Base-by-base conservation (phyloP, 1,140 invertebrate genomes). In the Drosophila rufa region DNA sequence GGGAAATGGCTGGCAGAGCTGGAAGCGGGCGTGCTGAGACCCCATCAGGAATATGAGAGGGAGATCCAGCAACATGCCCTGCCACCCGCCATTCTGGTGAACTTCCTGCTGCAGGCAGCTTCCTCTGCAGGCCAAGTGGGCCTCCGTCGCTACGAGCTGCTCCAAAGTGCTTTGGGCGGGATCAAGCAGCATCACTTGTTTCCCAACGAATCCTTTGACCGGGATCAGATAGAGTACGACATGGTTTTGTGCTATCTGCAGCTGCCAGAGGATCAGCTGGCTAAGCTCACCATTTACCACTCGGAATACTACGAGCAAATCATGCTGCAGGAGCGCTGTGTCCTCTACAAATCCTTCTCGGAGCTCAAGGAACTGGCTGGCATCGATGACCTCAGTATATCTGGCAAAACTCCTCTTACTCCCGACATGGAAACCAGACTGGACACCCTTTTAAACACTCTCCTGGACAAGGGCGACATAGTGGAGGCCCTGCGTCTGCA, bases 401-500 rank as follows among this genome's bases (percentile, higher is more conserved):
- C 76, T 12, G 64, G 53, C 12, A 93, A 93, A 45, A 57, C 61
- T 0, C 14, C 40, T 0, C 75, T 86, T 17, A 79, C 67, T 2
- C 38, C 60, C 3, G 62, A 79, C 48, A 89, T 80, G 83, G 87
- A 89, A 47, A 36, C 42, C 11, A 69, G 80, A 12, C 79, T 94
- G 4, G 74, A 83, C 5, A 58, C 59, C n/a, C 65, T 92, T 19
- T 66, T 94, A 6, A 79, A 91, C 57, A 77, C 74, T 8, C 77
- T 94, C 5, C 74, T 94, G 25, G 93, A 94, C 50, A 55, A 77
- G 36, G 92, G 92, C 4, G 92, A 93, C 55, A 92, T 94, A 65
- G 89, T 92, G 19, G 91, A 93, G 64, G 94, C 93, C 3, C 70
- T 94, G 42, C 92, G 93, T 36, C 55, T 94, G 36, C 93, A 94